Percentiles rank a stretch among this genome's conserved stretches.
These are phyloP conservation scores for Drosophila peninsularis DNA, from an alignment of 2,888 invertebrate species.

Conservation along the genomic window DNA sequence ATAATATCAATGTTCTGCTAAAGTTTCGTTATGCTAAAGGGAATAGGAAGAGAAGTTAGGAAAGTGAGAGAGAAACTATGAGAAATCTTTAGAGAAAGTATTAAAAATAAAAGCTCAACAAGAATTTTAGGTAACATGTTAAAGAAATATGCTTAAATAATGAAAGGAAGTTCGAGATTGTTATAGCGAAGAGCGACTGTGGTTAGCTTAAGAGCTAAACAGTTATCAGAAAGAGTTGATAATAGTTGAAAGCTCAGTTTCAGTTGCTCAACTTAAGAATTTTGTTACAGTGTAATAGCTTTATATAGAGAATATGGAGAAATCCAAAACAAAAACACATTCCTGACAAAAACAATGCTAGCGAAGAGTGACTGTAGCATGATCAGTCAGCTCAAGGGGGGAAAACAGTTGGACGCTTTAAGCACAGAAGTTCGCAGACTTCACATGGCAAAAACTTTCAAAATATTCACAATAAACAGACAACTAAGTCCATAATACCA, in stretches of 20 bases:
- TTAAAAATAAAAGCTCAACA: not conserved
- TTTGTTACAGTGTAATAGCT: not conserved
- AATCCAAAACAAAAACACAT: not conserved
- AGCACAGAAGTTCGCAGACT: not conserved
- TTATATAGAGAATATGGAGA: not conserved
- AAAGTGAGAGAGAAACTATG: no score
- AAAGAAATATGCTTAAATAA: not conserved
- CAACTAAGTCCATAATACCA: not conserved
- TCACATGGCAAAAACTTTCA: not conserved
- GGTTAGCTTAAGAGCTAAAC: not conserved
- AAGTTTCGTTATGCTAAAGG: not conserved
- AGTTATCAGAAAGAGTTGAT: not conserved
- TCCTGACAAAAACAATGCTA: not conserved
- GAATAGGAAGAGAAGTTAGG: not conserved
- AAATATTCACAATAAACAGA: not conserved
- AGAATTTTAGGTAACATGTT: not conserved
- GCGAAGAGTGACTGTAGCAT: constrained; percentile 21
- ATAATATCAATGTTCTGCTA: not conserved
- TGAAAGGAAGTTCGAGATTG: not conserved
- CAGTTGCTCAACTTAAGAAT: not conserved
- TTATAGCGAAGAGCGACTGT: not conserved
- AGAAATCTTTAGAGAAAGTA: no score
- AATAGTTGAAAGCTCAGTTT: not conserved
- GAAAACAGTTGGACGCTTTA: constrained; percentile 60
- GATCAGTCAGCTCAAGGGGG: constrained; percentile 21